Evolutionary conservation across 2,797 vertebrate genomes (phyloP), one percentile per base, ranked within the genome.

Genomic region (Borostomias antarcticus): DNA sequence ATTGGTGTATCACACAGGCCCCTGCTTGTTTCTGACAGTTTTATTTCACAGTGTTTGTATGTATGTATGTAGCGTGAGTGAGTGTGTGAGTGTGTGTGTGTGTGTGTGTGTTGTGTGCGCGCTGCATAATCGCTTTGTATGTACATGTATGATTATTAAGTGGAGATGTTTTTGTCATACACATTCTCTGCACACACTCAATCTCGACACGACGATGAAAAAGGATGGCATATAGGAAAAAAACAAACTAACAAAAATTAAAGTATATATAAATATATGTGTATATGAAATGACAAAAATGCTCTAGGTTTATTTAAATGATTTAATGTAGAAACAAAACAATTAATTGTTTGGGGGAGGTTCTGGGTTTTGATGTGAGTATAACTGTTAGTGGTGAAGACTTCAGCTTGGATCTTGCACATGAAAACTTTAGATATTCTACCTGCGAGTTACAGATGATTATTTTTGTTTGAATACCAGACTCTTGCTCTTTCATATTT

Each of bases 361-460:
- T 73, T 4, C 53, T 77, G 78, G 76, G 67, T 61, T 78, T 86
- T 26, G 78, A 86, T 83, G 85, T 89, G 85, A 86, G 74, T 88
- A 67, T 81, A 88, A 84, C 72, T 89, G 86, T 90, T 88, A 84
- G 89, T 91, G 88, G 87, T 91, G 86, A 89, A 86, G 85, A 89
- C 83, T 88, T 91, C 87, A 83, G 92, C 91, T 90, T 77, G 67
- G 86, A 89, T 89, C 89, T 88, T 92, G 92, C 92, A 92, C 90
- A 92, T 93, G 92, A 87, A 88, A 85, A 85, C 90, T 92, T 92
- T 88, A 89, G 92, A 88, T 90, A 89, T 89, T 85, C 87, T 93
- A 89, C 89, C 89, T 90, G 85, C 85, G 80, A 90, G 84, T 89
- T 88, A 81, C 81, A 89, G 84, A 85, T 83, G 80, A 88, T 85